Base-by-base conservation (phyloP, 2,888 invertebrate genomes). In the Mesochorus sp. region DNA sequence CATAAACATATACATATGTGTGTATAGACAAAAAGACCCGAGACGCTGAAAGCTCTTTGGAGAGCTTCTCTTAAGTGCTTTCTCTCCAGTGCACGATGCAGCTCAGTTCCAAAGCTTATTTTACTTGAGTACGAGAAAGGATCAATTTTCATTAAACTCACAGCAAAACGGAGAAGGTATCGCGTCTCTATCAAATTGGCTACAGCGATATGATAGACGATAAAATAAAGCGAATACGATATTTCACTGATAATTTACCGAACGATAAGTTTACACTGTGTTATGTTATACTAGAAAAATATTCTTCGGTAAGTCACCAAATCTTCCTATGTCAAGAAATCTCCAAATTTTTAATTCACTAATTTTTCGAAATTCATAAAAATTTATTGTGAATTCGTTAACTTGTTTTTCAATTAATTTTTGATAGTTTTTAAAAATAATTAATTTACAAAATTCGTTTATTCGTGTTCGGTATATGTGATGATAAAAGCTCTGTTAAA, bases 71-170 rank as follows among this genome's bases (percentile, higher is more conserved):
- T 70, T 62, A 42, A 64, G 68, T 49, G 75, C 62, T 57, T 70
- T 57, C 12, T 31, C 34, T 70, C 70, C 39, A 21, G 31, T 21
- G 21, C 10, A 28, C 21, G 39, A 47, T 31, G 12, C 14, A n/a
- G 24, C 19, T 37, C 28, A 17, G n/a, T 34, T 39, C 39, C 37
- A 39, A 57, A 28, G 34, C 34, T 55, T 47, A 14, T 14, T 44
- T 66, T 49, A 37, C 61, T 19, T 42, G 39, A 5, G 6, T 21
- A 39, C 17, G 14, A n/a, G 37, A 19, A 31, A 19, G 42, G 57
- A 73, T 73, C 44, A 55, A 64, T 64, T 73, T 64, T 49, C 57
- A 64, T 73, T 37, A 57, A 37, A 21, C 19, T 19, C n/a, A 47
- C n/a, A 12, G 39, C 14, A 57, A 64, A 51, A 19, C 8, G 26